Conservation (phyloP, 2,888 invertebrate genomes). For the Hyalella azteca region DNA sequence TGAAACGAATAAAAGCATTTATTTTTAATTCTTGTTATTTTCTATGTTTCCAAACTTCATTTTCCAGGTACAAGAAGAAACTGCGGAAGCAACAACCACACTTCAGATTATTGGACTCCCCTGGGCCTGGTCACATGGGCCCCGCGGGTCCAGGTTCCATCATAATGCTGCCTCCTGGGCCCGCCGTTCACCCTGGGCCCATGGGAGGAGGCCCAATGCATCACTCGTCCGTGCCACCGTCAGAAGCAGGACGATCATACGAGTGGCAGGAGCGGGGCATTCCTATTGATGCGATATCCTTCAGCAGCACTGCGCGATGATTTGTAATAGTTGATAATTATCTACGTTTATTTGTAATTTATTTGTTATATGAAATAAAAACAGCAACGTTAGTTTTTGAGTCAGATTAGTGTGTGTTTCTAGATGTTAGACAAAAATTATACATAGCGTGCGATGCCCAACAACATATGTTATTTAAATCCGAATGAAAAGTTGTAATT, state of each 20-base stretch:
- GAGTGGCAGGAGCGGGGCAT: constrained; percentile 55
- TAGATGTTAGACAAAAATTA: too few species aligned
- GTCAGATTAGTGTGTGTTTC: too few species aligned
- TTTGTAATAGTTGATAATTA: too few species aligned
- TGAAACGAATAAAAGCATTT: not conserved
- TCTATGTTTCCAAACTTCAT: not conserved
- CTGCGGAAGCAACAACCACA: constrained; percentile 51
- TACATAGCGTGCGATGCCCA: too few species aligned
- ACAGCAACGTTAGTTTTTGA: too few species aligned
- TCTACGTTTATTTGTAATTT: too few species aligned
- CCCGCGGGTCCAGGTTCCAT: constrained; percentile 53
- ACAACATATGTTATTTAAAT: too few species aligned
- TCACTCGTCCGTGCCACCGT: constrained; percentile 43
- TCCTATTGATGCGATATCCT: constrained; percentile 53
- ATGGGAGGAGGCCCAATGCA: constrained; percentile 32
- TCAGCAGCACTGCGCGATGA: constrained; percentile 50
- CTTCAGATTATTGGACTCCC: constrained; percentile 50
- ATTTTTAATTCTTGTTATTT: not conserved
- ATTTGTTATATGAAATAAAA: too few species aligned
- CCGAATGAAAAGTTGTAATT: too few species aligned
- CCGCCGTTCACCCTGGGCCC: constrained; percentile 40
- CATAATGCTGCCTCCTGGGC: constrained; percentile 53
- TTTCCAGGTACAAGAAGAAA: constrained; percentile 44
- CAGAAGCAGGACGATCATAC: constrained; percentile 48
- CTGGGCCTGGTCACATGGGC: constrained; percentile 25